Conservation (phyloP, 2,888 invertebrate species). For the Microdon myrmicae region DNA sequence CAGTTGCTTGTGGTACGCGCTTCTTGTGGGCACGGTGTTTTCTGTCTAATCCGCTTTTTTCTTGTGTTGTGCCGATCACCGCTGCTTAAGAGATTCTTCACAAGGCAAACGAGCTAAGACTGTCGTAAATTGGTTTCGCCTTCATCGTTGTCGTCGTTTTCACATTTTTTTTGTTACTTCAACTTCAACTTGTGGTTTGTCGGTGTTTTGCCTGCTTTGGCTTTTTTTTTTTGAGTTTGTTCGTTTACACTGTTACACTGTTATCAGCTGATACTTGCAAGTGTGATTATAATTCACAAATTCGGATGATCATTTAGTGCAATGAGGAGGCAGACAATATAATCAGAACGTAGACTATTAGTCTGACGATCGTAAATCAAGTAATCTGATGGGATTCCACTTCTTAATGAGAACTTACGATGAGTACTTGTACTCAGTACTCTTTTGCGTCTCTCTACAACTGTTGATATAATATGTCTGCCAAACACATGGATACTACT, state of each 20-base stretch:
- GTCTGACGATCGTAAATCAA: no score
- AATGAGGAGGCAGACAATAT: no score
- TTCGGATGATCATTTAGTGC: no score
- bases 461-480: slow-evolving; percentile 18
- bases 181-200: slow-evolving; percentile 1
- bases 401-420: slow-evolving; percentile 34
- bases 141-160: slow-evolving; percentile 33
- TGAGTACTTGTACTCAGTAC: slow-evolving; percentile 35
- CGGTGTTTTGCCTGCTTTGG: background rate
- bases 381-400: no score
- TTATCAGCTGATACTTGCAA: no score
- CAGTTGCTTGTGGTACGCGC: slow-evolving; percentile 56
- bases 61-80: slow-evolving; percentile 38
- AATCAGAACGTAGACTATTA: no score
- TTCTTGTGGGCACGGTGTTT: slow-evolving; percentile 55
- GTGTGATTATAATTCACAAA: no score
- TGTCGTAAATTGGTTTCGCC: slow-evolving; percentile 38
- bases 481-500: slow-evolving; percentile 40
- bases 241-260: no score
- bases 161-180: slow-evolving; percentile 15
- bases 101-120: slow-evolving; percentile 45
- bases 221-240: no score
- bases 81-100: slow-evolving; percentile 49
- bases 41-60: slow-evolving; percentile 47
- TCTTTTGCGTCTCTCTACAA: slow-evolving; percentile 31